A percentile compares a stretch with the other conserved stretches of the same genome.
phyloP scores from a whole-genome alignment of 1,140 invertebrate genomes.

The Aleiodes sp. region DNA sequence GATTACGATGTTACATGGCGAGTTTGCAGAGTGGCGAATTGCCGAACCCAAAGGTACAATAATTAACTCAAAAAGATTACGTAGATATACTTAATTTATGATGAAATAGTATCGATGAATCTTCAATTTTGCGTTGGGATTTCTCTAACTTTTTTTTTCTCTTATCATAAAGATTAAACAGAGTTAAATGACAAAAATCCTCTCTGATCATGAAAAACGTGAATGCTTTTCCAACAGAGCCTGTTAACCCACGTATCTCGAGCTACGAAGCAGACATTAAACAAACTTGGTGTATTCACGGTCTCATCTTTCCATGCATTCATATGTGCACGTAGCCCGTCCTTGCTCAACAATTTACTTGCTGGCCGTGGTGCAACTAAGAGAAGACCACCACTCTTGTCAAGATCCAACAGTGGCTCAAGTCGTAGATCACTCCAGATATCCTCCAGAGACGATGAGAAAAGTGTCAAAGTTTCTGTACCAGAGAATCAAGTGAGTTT shows the following conservation, averaged over 20 bases:
- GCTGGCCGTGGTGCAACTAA: conserved; percentile 91
- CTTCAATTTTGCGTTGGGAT: too few species aligned
- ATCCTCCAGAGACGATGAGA: conserved; percentile 86
- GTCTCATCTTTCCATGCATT: conserved; percentile 98
- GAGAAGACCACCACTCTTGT: conserved; percentile 84
- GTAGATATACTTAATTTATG: conserved; percentile 1
- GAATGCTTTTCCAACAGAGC: conserved; percentile 72
- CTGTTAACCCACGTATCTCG: conserved; percentile 94
- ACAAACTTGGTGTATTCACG: conserved; percentile 95
- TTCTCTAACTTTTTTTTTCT: background rate
- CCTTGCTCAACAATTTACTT: conserved; percentile 89
- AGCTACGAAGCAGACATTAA: conserved; percentile 92
- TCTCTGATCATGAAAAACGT: background rate
- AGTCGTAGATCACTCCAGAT: conserved; percentile 84
- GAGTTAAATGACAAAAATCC: background rate
- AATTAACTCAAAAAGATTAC: background rate
- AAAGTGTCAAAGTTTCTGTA: conserved; percentile 87
- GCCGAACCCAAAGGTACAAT: conserved; percentile 93
- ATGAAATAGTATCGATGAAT: background rate
- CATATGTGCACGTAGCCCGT: conserved; percentile 93
- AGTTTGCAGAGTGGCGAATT: conserved; percentile 94
- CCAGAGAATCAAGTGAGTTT: conserved; percentile 81
- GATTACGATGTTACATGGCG: conserved; percentile 95
- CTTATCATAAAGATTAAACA: background rate
- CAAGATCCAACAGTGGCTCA: conserved; percentile 87